Percentiles rank a stretch among this genome's conserved stretches.
Evolutionary conservation across 1,140 invertebrate species (phyloP).

Genomic region (Venturia canescens): DNA sequence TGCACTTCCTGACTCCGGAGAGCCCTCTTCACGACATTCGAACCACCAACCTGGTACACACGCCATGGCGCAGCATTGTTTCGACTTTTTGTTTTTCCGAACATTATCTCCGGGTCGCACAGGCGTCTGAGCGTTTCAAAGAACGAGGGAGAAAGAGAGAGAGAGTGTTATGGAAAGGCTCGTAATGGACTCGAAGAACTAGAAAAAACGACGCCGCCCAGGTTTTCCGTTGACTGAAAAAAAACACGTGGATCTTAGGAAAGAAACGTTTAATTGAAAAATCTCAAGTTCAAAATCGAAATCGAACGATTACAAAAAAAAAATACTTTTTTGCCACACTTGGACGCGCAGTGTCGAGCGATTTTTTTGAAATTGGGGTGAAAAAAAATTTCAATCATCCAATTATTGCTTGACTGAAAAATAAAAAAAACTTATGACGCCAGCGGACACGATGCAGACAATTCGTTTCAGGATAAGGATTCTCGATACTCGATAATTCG

Average conservation of each 20-base stretch:
- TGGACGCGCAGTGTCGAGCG: no score
- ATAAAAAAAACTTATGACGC: no score
- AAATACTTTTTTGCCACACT: no score
- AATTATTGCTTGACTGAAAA: no score
- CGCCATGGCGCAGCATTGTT: slow-evolving; percentile 13
- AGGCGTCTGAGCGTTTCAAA: not conserved
- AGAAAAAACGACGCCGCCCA: not conserved
- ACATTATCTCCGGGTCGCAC: not conserved
- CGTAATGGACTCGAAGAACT: not conserved
- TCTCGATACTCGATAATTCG: no score
- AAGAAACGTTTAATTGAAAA: not conserved
- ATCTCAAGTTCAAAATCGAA: not conserved
- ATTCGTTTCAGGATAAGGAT: no score
- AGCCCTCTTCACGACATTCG: not conserved
- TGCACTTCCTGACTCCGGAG: slow-evolving; percentile 1
- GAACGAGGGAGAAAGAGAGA: not conserved
- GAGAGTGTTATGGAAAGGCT: not conserved
- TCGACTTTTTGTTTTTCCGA: not conserved
- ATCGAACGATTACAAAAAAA: no score
- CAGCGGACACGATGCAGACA: no score
- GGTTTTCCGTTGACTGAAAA: not conserved
- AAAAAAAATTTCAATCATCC: no score
- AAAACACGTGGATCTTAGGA: not conserved
- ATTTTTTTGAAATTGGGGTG: no score
- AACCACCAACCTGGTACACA: not conserved